A percentile compares a stretch with the other conserved stretches of the same genome.
Evolutionary conservation across 2,888 invertebrate genomes (phyloP).

Genomic region (Lissonota sp.): DNA sequence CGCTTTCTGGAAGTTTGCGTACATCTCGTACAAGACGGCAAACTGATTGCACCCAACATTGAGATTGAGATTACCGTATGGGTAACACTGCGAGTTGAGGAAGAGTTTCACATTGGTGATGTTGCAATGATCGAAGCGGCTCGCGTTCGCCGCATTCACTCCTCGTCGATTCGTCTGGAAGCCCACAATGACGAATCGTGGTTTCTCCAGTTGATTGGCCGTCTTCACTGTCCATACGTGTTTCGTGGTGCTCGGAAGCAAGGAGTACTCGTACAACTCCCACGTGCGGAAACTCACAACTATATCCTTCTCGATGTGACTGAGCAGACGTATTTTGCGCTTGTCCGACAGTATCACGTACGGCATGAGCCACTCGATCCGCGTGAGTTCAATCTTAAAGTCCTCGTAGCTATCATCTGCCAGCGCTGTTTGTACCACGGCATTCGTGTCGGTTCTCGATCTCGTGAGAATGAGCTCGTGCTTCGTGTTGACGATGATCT

Average conservation of each 20-base stretch:
- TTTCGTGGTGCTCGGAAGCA: conserved; percentile 74
- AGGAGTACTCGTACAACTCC: conserved; percentile 79
- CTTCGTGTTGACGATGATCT: conserved; percentile 27
- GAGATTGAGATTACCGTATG: conserved; percentile 74
- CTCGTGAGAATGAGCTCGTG: conserved; percentile 50
- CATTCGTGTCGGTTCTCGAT: conserved; percentile 46
- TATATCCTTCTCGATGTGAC: conserved; percentile 53
- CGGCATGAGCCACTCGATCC: conserved; percentile 65
- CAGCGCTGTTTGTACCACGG: conserved; percentile 39
- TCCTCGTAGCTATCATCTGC: conserved; percentile 68
- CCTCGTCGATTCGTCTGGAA: conserved; percentile 80
- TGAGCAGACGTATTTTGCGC: conserved; percentile 34
- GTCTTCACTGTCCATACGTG: conserved; percentile 75
- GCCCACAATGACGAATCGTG: conserved; percentile 78
- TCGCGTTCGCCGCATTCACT: conserved; percentile 65
- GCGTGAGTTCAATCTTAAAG: conserved; percentile 69
- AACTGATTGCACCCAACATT: conserved; percentile 69
- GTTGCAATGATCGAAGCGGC: conserved; percentile 72
- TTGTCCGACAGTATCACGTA: conserved; percentile 48
- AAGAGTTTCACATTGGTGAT: conserved; percentile 77
- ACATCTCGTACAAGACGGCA: not conserved
- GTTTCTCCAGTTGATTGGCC: conserved; percentile 77
- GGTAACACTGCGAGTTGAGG: conserved; percentile 78
- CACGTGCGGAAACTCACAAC: conserved; percentile 75
- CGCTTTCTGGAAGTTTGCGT: no score